Conservation (phyloP, 92 coral and sea anemone species). For the Parazoanthus swiftii region DNA sequence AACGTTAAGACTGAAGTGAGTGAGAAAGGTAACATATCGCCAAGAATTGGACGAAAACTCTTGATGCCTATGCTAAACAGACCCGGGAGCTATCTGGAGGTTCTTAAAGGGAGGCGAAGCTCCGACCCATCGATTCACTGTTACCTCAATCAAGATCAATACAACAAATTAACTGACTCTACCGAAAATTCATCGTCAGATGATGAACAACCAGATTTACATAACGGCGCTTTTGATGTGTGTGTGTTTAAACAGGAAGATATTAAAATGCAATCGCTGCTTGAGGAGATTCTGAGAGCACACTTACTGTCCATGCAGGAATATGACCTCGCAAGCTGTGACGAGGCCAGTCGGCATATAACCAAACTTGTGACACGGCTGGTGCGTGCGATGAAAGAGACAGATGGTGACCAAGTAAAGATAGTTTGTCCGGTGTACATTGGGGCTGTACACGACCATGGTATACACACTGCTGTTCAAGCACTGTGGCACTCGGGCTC, state of each 20-base stretch:
- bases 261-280: conserved; percentile 25
- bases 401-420: conserved; percentile 18
- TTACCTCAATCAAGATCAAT: not conserved
- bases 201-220: conserved; percentile 12
- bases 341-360: conserved; percentile 24
- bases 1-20: not conserved
- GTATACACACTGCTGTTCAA: conserved; percentile 15
- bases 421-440: conserved; percentile 26
- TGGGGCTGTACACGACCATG: conserved; percentile 31
- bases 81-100: conserved; percentile 18
- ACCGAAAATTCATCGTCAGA: conserved; percentile 20
- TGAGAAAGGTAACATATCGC: conserved; percentile 18
- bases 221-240: conserved; percentile 3
- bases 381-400: conserved; percentile 33
- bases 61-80: conserved; percentile 41
- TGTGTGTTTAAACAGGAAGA: conserved; percentile 36
- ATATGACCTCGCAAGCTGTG: conserved; percentile 8
- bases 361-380: conserved; percentile 28
- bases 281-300: conserved; percentile 26
- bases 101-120: conserved; percentile 16
- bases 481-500: conserved; percentile 25
- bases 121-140: conserved; percentile 11
- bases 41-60: conserved; percentile 32
- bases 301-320: conserved; percentile 22
- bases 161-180: not conserved